Base-by-base conservation (phyloP, 2,113 vertebrate genomes). In the Anarrhichthys ocellatus region DNA sequence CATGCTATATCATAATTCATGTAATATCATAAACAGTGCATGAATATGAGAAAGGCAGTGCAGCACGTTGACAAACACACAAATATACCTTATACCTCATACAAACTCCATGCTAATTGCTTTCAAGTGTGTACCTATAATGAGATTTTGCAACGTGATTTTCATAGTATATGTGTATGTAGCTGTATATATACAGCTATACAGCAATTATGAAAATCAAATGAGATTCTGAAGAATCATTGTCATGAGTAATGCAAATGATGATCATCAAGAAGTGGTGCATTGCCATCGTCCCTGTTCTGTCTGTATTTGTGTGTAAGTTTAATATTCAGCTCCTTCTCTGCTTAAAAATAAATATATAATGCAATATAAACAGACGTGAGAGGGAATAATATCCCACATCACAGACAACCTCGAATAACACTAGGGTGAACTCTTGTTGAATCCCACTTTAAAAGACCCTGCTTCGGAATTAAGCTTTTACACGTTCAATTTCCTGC, bases 401-500 rank as follows among this genome's bases (percentile, higher is more conserved):
- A 94, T 93, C 90, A 83, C 76, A 91, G 92, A 83, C 90, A 91
- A 86, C 81, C 91, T 91, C 79, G 73, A 91, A 88, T 90, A 95
- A 92, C 92, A 91, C 92, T 48, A 72, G 63, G 89, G 81, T 92
- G 94, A 94, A 91, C 88, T 92, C 87, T 87, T 82, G 90, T 88
- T 88, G 85, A 86, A 90, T 88, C 81, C 90, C 83, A 83, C 90
- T 93, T 91, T 90, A 85, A 92, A 92, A 93, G 88, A 81, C 78
- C 22, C 89, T 84, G 92, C 92, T 82, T 89, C 86, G 86, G 80
- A 93, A 93, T 94, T 93, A 90, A 91, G 91, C 80, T 84, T 94
- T 94, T 92, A 93, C 93, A 92, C 87, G 40, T 94, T 94, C 91
- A 92, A 93, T 95, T 95, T 95, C 94, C 93, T 94, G 91, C 92